Percentiles rank a stretch among this genome's conserved stretches.
These are phyloP conservation scores for Trachemys scripta DNA, from an alignment of 2,113 vertebrate genomes.

Conservation along the genomic window DNA sequence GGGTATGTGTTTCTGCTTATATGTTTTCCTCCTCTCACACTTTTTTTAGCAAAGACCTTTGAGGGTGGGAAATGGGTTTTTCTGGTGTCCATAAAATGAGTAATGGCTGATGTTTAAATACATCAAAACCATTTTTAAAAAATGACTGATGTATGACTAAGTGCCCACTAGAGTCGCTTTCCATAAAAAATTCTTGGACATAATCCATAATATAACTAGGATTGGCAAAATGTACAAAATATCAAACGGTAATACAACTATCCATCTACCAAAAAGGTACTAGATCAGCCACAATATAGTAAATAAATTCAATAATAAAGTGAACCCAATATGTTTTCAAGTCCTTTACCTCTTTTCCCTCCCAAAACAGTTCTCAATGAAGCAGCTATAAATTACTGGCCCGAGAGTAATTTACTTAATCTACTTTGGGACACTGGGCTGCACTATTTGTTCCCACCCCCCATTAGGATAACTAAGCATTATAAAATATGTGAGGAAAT, in stretches of 20 bases:
- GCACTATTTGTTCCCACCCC: neutral
- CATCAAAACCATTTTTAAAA: neutral
- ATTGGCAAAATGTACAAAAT: neutral
- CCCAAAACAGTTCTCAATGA: constrained; percentile 7
- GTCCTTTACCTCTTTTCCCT: neutral
- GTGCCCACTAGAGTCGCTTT: neutral
- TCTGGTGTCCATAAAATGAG: neutral
- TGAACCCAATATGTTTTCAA: neutral
- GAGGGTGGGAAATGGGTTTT: neutral
- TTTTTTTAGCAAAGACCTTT: neutral
- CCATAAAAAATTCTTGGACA: neutral
- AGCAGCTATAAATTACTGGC: neutral
- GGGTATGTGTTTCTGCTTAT: rapidly evolving
- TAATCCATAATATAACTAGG: neutral
- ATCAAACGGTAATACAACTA: neutral
- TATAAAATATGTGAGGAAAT: neutral
- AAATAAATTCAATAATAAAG: neutral
- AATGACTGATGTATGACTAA: neutral
- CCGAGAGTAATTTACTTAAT: neutral
- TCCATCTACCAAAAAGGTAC: neutral
- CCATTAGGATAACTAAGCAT: neutral
- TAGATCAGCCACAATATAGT: neutral
- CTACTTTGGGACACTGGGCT: neutral
- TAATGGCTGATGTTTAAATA: neutral
- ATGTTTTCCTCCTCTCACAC: neutral